These are phyloP conservation scores for Asarcornis scutulata DNA, from an alignment of 2,113 vertebrate species.

Conservation along the genomic window DNA sequence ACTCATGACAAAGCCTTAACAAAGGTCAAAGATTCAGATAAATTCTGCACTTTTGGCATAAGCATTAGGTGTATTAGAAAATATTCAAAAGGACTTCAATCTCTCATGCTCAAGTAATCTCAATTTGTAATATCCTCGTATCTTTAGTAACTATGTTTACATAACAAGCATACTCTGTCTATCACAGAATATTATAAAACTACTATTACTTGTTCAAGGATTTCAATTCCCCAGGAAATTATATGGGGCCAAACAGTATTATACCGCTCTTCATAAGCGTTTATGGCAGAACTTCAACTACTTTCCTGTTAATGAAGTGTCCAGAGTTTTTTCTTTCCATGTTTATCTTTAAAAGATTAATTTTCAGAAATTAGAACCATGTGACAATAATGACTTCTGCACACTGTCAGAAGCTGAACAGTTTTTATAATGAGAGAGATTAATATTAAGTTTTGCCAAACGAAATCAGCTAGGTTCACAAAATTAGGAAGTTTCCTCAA, in stretches of 20 bases:
- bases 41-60: neutral
- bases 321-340: constrained; percentile 46
- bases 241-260: constrained; percentile 68
- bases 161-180: constrained; percentile 60
- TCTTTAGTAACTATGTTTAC: constrained; percentile 74
- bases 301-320: constrained; percentile 65
- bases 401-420: constrained; percentile 59
- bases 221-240: constrained; percentile 70
- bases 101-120: neutral
- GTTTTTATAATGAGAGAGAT: constrained; percentile 36
- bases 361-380: constrained; percentile 75
- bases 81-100: neutral
- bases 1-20: neutral
- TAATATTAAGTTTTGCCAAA: constrained; percentile 19
- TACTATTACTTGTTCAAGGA: constrained; percentile 57
- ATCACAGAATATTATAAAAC: constrained; percentile 64
- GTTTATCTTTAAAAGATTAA: constrained; percentile 69
- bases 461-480: constrained; percentile 29
- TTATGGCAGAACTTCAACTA: constrained; percentile 78
- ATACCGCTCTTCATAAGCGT: constrained; percentile 54
- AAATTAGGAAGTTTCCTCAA: neutral
- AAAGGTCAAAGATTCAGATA: constrained; percentile 10
- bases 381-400: constrained; percentile 56
- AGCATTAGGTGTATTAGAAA: neutral
- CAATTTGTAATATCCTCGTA: constrained; percentile 25